Evolutionary conservation across 2,797 vertebrate species (phyloP).

Genomic region (Gallinago stenura): DNA sequence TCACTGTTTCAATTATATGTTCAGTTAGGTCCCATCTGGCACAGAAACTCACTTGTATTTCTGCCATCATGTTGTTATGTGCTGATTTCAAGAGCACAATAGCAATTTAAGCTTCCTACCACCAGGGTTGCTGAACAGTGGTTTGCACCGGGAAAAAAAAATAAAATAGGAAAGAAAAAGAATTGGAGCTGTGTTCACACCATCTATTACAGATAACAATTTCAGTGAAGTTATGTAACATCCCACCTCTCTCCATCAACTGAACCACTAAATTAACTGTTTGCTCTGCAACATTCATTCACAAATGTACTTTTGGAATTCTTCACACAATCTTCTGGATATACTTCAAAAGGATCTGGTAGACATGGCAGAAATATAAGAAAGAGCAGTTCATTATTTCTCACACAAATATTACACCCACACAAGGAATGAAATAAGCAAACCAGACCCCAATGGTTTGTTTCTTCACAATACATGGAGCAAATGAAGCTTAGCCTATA

Average conservation of each 20-base stretch:
- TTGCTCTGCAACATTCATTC: neutral
- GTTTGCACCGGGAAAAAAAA: neutral
- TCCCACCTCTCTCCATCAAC: neutral
- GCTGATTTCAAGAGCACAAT: neutral
- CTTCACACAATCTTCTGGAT: neutral
- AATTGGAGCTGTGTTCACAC: neutral
- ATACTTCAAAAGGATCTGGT: neutral
- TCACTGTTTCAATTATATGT: slow-evolving; percentile 17
- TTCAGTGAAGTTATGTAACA: neutral
- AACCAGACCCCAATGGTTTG: neutral
- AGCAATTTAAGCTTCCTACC: neutral
- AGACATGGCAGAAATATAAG: neutral
- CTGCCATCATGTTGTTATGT: neutral
- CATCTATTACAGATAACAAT: neutral
- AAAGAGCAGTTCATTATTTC: neutral
- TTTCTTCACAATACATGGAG: neutral
- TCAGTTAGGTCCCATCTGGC: slow-evolving; percentile 3
- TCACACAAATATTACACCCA: neutral
- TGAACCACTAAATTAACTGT: neutral
- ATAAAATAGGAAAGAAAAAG: neutral
- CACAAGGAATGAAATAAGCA: neutral
- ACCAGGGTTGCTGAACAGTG: neutral
- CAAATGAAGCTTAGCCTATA: neutral
- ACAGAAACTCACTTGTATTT: neutral
- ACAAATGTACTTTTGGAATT: neutral